Base-by-base conservation (phyloP, 2,888 invertebrate genomes). In the Globia sparganii region DNA sequence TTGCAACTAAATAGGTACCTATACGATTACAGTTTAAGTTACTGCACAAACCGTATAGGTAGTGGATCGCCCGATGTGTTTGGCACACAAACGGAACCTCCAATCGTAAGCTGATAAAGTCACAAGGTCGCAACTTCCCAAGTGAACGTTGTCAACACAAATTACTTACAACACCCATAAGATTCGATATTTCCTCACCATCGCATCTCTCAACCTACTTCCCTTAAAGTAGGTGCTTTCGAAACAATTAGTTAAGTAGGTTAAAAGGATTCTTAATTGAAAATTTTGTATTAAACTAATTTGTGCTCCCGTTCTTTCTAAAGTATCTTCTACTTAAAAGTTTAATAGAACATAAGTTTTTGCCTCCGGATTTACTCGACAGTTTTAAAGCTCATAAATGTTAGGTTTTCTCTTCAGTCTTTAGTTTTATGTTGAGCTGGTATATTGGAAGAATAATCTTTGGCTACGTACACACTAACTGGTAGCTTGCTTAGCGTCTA, bases 201-300 rank as follows among this genome's bases (percentile, higher is more conserved):
- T 70, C 69, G 31, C 13, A 9, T 64, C 73, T 49, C 77, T 75
- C 66, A 31, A 75, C 68, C 71, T 70, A 65, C 76, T 67, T 78
- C 37, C 72, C 62, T 28, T 46, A 76, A 81, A 81, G 76, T 49
- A 76, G 53, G 49, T 77, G 73, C 86, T 87, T 86, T 77, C 31
- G 59, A 82, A 87, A 87, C 86, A 89, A 87, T 87, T 89, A 89
- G 80, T 78, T 81, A 88, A 89, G 88, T 80, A 84, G 82, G 79
- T 75, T 86, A 86, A 89, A 89, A 83, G 83, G 88, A 87, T 86
- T 87, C 78, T 80, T 86, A 86, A 86, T 87, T 88, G 81, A 76
- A 84, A 86, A 86, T 86, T 86, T 89, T 76, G 76, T 78, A 78
- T 73, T 83, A 78, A 87, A 82, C 64, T 89, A 79, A 87, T 86